Evolutionary conservation across 2,113 vertebrate genomes (phyloP).

Genomic region (Hymenochirus boettgeri): DNA sequence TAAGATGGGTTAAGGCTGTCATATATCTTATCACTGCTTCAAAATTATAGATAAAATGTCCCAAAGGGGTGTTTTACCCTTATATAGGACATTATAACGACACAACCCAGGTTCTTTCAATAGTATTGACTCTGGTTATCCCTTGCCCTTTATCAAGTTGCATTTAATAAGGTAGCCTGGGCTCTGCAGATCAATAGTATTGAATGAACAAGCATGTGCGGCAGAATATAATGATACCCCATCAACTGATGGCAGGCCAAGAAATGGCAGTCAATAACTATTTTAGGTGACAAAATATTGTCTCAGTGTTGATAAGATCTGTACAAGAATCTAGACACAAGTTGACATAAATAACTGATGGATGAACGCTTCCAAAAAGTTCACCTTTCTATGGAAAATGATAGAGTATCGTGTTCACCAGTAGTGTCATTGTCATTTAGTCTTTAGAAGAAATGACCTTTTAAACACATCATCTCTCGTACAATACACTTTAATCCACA

Average conservation of each 20-base stretch:
- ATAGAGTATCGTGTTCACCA: background rate
- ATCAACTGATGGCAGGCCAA: background rate
- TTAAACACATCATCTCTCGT: background rate
- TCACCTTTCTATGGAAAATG: background rate
- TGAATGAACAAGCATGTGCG: slow-evolving; percentile 13
- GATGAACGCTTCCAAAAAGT: background rate
- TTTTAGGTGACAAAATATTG: background rate
- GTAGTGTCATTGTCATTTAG: background rate
- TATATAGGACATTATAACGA: slow-evolving; percentile 1
- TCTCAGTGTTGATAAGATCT: background rate
- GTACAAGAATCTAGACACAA: background rate
- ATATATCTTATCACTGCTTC: background rate
- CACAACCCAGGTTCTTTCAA: slow-evolving; percentile 31
- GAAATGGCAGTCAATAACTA: background rate
- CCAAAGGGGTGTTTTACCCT: slow-evolving; percentile 6
- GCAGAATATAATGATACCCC: slow-evolving; percentile 5
- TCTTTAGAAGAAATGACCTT: background rate
- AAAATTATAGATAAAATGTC: slow-evolving; percentile 12
- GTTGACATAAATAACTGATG: background rate
- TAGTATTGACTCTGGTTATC: slow-evolving; percentile 34
- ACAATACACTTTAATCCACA: too few relatives aligned
- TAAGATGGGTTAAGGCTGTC: background rate
- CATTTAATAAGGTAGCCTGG: slow-evolving; percentile 30
- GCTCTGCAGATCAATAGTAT: slow-evolving; percentile 26
- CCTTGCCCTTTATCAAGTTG: slow-evolving; percentile 31